Base-by-base conservation (phyloP, 2,797 vertebrate species). In the Sebastes baramenuke region DNA sequence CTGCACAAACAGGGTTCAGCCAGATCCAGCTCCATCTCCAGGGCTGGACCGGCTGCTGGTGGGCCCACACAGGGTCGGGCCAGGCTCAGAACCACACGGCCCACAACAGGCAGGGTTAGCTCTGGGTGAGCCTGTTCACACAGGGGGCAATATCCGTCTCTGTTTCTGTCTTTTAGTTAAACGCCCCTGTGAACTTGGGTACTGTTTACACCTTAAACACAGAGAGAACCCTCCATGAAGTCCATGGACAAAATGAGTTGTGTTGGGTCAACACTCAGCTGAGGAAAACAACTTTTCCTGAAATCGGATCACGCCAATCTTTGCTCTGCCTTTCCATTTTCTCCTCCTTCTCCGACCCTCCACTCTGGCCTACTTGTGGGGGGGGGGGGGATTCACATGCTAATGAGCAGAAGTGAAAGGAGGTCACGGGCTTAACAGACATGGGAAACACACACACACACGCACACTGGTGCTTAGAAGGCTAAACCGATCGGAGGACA, bases 371-470 rank as follows among this genome's bases (percentile, higher is more conserved):
- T 87, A 72, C 80, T 92, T 92, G 73, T 86, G 61, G 79, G 0
- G 72, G 79, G 1, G 72, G 76, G 16, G 72, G 77, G 73, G 72
- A 92, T 94, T 95, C 92, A 93, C 72, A 94, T 94, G 94, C 80
- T 90, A 94, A 94, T 94, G 81, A 90, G 75, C 25, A 75, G 87
- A 83, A 75, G 74, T 88, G 86, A 93, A 93, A 92, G 81, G 80
- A 87, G 92, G 90, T 94, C 85, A 85, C 34, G 56, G 82, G 81
- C 85, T 89, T 85, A 89, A 90, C 85, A 90, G 81, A 88, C 85
- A 85, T 83, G 79, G 84, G 87, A 88, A 85, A 80, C 75, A 82
- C 46, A 54, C 68, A 83, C 55, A 80, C 56, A 64, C 71, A 79
- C 49, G 59, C 87, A 82, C 83, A 90, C 82, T n/a, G 38, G 67